Evolutionary conservation across 2,113 vertebrate genomes (phyloP).

Genomic region (Leptosomus discolor): DNA sequence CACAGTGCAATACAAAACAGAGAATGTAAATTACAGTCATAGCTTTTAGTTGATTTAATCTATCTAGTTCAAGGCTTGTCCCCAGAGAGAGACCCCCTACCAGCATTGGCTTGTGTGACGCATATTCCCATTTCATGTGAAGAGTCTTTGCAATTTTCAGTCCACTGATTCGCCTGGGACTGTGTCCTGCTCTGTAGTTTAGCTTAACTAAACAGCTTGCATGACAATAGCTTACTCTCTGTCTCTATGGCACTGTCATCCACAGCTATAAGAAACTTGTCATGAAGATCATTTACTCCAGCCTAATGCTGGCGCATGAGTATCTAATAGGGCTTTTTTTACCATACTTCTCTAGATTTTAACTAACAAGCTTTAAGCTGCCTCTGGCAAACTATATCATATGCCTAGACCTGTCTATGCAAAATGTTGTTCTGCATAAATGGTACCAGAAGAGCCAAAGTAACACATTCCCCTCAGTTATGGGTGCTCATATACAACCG

Average conservation of each 20-base stretch:
- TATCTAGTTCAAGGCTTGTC: conserved; percentile 8
- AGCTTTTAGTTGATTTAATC: conserved; percentile 46
- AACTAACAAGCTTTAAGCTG: background rate
- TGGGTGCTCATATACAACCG: background rate
- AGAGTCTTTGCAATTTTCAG: background rate
- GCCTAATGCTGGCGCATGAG: background rate
- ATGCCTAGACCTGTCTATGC: background rate
- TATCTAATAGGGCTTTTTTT: background rate
- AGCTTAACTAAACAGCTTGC: background rate
- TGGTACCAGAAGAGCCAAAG: background rate
- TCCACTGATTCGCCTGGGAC: background rate
- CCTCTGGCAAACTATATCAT: background rate
- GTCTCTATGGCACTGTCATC: background rate
- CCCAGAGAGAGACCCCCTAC: conserved; percentile 20
- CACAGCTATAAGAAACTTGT: background rate
- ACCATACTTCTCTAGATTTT: background rate
- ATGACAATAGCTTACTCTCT: background rate
- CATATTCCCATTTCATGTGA: conserved; percentile 1
- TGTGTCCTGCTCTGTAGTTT: background rate
- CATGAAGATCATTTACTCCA: background rate
- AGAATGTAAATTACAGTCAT: conserved; percentile 29
- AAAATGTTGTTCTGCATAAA: background rate
- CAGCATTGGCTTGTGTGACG: background rate
- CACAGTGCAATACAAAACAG: conserved; percentile 1
- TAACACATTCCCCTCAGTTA: background rate